Conservation (phyloP, 2,797 vertebrate species). For the Rhinoraja longicauda region DNA sequence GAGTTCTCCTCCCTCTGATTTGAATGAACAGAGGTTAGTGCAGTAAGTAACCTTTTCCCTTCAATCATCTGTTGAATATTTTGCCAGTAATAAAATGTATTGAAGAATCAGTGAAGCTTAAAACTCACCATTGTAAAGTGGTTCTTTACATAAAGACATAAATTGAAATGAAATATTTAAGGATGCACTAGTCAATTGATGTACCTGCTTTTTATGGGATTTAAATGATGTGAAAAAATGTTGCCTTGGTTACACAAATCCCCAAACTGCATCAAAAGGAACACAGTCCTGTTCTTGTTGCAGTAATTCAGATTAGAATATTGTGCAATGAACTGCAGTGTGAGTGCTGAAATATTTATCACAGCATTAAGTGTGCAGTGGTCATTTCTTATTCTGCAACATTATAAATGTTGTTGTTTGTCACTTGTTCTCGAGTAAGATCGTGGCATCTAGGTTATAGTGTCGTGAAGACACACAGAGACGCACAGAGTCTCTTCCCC, state of each 20-base stretch:
- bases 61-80: constrained; percentile 29
- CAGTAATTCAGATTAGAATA: background rate
- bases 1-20: constrained; percentile 9
- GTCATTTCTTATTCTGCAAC: too few species aligned
- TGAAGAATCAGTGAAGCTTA: background rate
- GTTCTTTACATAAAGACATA: background rate
- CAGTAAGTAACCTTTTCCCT: constrained; percentile 1
- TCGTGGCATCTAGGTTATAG: too few species aligned
- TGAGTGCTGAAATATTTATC: background rate
- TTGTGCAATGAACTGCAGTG: background rate
- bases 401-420: too few species aligned
- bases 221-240: constrained; percentile 31
- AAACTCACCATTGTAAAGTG: background rate
- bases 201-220: background rate
- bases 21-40: constrained; percentile 13
- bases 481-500: too few species aligned
- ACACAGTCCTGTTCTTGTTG: background rate
- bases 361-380: background rate
- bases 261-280: background rate
- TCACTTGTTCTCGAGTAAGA: too few species aligned
- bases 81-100: background rate
- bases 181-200: background rate
- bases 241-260: constrained; percentile 21
- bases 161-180: constrained; percentile 10
- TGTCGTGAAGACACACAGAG: too few species aligned